Percentiles rank a stretch among this genome's conserved stretches.
phyloP scores from a whole-genome alignment of 1,140 invertebrate genomes.

The Drosophila truncata region DNA sequence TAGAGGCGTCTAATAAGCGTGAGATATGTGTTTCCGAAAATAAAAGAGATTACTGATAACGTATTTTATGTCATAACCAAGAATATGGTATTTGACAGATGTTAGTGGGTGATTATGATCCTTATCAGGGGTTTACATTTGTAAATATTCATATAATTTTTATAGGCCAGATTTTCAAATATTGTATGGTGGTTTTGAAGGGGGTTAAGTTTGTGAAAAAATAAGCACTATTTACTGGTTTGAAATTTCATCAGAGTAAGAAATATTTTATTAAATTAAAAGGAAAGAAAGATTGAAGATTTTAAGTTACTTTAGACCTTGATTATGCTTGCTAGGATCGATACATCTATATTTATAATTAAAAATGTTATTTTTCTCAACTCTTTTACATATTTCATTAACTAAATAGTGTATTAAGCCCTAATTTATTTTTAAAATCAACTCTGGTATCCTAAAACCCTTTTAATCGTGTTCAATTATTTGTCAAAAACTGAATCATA shows the following conservation, averaged over 20 bases:
- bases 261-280: neutral
- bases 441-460: neutral
- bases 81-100: neutral
- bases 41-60: neutral
- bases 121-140: slow-evolving; percentile 20
- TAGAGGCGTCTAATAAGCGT: neutral
- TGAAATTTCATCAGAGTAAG: slow-evolving; percentile 11
- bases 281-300: too few relatives aligned
- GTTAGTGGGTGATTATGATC: too few relatives aligned
- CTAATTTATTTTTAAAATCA: neutral
- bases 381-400: too few relatives aligned
- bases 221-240: neutral
- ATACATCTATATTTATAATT: neutral
- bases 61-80: neutral
- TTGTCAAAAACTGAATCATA: neutral
- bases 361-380: too few relatives aligned
- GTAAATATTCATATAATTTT: slow-evolving; percentile 14
- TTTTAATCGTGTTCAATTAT: neutral
- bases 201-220: neutral
- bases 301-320: too few relatives aligned
- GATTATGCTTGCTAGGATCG: too few relatives aligned
- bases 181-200: too few relatives aligned
- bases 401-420: too few relatives aligned
- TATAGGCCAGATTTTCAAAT: neutral
- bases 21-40: slow-evolving; percentile 7